Percentiles rank a stretch among this genome's conserved stretches.
These are phyloP conservation scores for Pitta sordida DNA, from an alignment of 2,113 vertebrate genomes.

Conservation along the genomic window DNA sequence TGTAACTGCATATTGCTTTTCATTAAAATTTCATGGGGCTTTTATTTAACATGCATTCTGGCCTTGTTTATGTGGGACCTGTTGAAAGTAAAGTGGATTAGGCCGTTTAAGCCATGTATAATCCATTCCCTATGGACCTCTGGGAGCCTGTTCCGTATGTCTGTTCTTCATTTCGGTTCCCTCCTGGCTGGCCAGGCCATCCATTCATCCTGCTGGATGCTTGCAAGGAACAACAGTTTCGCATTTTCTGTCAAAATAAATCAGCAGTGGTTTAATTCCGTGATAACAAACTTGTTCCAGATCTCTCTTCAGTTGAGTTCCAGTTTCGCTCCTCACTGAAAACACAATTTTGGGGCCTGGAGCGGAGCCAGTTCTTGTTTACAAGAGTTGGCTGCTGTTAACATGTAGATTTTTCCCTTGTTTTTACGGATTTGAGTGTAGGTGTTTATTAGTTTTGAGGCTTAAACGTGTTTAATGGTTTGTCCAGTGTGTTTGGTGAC, in stretches of 20 bases:
- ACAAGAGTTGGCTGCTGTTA: neutral
- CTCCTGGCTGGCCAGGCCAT: neutral
- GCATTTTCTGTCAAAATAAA: neutral
- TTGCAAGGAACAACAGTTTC: neutral
- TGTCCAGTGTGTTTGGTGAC: neutral
- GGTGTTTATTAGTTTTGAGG: neutral
- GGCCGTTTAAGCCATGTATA: neutral
- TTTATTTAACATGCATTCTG: constrained; percentile 3
- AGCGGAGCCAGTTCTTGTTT: neutral
- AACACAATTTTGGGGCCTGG: neutral
- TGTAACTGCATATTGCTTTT: constrained; percentile 7
- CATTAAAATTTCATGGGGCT: constrained; percentile 29
- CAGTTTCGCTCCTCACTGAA: neutral
- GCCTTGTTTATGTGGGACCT: constrained; percentile 31
- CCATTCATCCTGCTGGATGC: neutral
- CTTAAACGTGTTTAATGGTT: neutral
- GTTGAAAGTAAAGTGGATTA: constrained; percentile 39
- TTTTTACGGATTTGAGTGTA: neutral
- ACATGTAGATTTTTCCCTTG: neutral
- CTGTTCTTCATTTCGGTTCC: neutral
- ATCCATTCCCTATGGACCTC: neutral
- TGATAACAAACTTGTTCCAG: neutral
- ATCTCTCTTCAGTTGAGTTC: neutral
- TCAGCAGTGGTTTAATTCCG: neutral
- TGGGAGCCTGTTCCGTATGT: neutral